phyloP scores from a whole-genome alignment of 2,113 vertebrate species.

The Mohoua ochrocephala region DNA sequence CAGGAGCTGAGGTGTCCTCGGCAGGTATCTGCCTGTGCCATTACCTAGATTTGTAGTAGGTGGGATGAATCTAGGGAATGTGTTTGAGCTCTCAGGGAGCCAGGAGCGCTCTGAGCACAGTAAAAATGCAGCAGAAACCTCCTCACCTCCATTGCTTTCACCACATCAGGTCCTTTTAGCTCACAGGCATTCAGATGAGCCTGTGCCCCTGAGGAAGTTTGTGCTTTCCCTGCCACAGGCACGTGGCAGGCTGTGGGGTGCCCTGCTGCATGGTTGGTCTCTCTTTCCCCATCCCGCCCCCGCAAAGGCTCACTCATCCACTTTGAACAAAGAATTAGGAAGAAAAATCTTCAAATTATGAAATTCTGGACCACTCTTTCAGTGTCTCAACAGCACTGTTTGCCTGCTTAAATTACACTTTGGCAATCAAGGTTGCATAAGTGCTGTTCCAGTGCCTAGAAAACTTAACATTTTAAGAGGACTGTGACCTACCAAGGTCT shows the following conservation, averaged over 20 bases:
- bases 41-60: background rate
- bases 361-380: background rate
- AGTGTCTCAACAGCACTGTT: background rate
- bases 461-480: background rate
- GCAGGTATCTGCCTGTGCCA: background rate
- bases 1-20: background rate
- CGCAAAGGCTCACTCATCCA: fast-evolving
- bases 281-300: fast-evolving
- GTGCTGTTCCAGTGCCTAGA: background rate
- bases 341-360: background rate
- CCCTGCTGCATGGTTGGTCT: fast-evolving
- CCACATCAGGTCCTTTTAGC: background rate
- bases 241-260: fast-evolving
- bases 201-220: background rate
- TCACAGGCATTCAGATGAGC: background rate
- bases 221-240: fast-evolving
- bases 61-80: fast-evolving
- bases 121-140: background rate
- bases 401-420: background rate
- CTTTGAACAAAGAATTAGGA: background rate
- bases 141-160: background rate
- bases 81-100: background rate
- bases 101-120: background rate
- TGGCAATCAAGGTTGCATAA: background rate
- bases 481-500: background rate